phyloP scores from a whole-genome alignment of 1,140 invertebrate species.

The Euborellia annulipes region DNA sequence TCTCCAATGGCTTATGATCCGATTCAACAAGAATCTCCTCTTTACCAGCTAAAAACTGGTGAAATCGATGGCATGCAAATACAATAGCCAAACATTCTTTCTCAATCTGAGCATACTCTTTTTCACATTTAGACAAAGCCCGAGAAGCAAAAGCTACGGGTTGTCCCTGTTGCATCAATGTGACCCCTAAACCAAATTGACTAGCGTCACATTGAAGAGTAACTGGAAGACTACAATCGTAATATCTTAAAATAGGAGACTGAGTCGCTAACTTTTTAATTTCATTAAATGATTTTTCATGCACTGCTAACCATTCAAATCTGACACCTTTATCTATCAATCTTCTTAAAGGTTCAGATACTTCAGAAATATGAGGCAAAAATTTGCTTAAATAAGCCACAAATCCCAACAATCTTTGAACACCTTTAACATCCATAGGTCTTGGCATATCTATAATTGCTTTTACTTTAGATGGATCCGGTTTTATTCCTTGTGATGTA shows the following conservation, averaged over 20 bases:
- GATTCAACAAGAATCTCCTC: conserved; percentile 27
- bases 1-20: conserved; percentile 29
- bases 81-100: conserved; percentile 35
- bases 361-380: conserved; percentile 19
- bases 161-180: conserved; percentile 15
- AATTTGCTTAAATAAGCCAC: conserved; percentile 26
- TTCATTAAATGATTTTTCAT: conserved; percentile 15
- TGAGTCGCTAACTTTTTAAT: conserved; percentile 17
- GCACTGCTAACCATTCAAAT: conserved; percentile 14
- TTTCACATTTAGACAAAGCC: conserved; percentile 14
- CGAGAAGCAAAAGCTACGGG: conserved; percentile 22
- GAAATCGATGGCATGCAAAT: conserved; percentile 26
- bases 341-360: conserved; percentile 16
- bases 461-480: not conserved
- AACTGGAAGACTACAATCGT: conserved; percentile 10
- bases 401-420: conserved; percentile 20
- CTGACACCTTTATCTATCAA: conserved; percentile 17
- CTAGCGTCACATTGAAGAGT: conserved; percentile 9
- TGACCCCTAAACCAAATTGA: conserved; percentile 14
- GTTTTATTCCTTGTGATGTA: not conserved
- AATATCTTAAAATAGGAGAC: conserved; percentile 20
- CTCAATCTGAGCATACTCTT: conserved; percentile 27
- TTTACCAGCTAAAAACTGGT: conserved; percentile 24
- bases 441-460: not conserved
- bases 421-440: not conserved